Evolutionary conservation across 1,140 invertebrate species (phyloP), one percentile per base, ranked within the genome.

Genomic region (Drosophila hydei): DNA sequence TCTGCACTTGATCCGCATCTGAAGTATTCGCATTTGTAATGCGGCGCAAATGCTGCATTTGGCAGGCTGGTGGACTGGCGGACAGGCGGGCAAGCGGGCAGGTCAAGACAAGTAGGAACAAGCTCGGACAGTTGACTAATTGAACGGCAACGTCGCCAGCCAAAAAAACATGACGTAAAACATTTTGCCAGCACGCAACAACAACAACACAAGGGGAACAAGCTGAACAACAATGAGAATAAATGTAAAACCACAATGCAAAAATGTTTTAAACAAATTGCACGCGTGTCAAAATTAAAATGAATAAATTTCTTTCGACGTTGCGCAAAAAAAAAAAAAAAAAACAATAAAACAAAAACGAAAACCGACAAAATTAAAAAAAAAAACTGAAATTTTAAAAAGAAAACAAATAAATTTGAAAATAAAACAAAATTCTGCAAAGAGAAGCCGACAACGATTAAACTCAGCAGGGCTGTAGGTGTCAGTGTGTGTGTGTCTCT

Each of bases 281-380:
- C 81, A 87, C 47, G 81, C 81, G 54, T 85, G 77, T 85, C 80
- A 77, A 72, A 85, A 85, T 85, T 73, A 80, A 80, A 87, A 75
- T 67, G 77, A 70, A 85, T 85, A 85, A 63, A 87, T 87, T 85
- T 80, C 79, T 77, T 79, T 76, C 71, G 69, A 62, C 45, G 43
- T 43, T 14, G 40, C 36, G 62, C 45, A 61, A 71, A 23, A 30
- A 30, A 30, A 75, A 54, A 72, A 58, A 58, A 12, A 42, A 65
- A 58, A 58, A 72, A 36, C 23, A 40, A 42, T 14, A 61, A 40
- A 61, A 62, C 12, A n/a, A 38, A 38, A 18, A 48, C 2, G 11
- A 5, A 50, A 60, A 40, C 12, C 30, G 25, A 47, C 23, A 23
- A 73, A 68, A 70, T 58, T 60, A 51, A 69, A 62, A 40, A 58